Evolutionary conservation across 2,797 vertebrate species (phyloP), one percentile per base, ranked within the genome.

Genomic region (Karalla daura): DNA sequence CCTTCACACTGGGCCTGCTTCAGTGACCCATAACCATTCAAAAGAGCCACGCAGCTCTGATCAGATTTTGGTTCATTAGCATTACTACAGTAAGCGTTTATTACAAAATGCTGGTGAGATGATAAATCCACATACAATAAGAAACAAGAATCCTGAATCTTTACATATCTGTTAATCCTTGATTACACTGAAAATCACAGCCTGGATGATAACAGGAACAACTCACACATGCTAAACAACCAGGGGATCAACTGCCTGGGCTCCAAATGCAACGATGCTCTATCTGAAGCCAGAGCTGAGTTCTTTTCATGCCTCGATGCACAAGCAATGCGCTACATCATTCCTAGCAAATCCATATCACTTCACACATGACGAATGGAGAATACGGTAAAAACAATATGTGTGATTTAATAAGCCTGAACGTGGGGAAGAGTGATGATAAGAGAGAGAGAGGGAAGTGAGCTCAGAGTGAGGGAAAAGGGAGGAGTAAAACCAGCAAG

Each of bases 321-420:
- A 46, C 68, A 62, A 20, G 32, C 59, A 74, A 79, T 73, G 47
- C 23, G 2, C 15, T 2, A 9, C 45, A 72, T 80, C 51, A 44
- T 51, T 54, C 47, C 17, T 18, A 12, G 50, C 59, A 43, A 70
- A 55, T 64, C 11, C 44, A 56, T 63, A 56, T 74, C 40, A 40
- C 24, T n/a, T 69, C 53, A 81, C 66, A 54, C 50, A 21, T 58
- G 13, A 49, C 27, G 37, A 61, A 59, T 11, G 9, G 54, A 53
- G 47, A 21, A 50, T 61, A n/a, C 39, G 36, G 52, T 20, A 20
- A 72, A 18, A 35, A 49, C 0, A 0, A 52, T 21, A 63, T 1
- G 58, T 46, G 63, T 50, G 25, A 74, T 40, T 56, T 45, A 75
- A 80, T 63, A 32, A 64, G 75, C 59, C 7, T 10, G 2, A 7